phyloP scores from a whole-genome alignment of 2,113 vertebrate genomes.

The Budorcas taxicolor region DNA sequence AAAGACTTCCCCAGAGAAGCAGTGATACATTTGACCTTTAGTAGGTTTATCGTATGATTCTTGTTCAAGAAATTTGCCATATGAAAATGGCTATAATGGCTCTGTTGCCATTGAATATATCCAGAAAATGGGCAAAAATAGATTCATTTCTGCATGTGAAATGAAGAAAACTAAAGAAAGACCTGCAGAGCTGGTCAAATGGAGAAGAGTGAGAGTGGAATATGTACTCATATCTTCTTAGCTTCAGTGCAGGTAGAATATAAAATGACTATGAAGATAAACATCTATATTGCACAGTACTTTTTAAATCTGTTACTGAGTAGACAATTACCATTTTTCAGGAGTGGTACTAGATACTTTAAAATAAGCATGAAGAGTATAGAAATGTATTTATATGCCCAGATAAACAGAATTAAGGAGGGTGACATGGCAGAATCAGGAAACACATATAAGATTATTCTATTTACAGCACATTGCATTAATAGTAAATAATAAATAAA shows the following conservation, averaged over 20 bases:
- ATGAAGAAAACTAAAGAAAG: not conserved
- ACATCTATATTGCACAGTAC: not conserved
- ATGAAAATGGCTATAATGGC: not conserved
- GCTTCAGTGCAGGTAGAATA: not conserved
- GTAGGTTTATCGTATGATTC: not conserved
- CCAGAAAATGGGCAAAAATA: not conserved
- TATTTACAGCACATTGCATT: not conserved
- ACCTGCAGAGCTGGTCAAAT: not conserved
- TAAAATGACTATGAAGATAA: not conserved
- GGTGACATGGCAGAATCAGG: not conserved
- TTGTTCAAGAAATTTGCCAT: not conserved
- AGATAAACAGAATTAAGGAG: not conserved
- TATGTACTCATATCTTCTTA: not conserved
- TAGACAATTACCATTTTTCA: not conserved
- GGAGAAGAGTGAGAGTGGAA: not conserved
- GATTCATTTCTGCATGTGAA: not conserved
- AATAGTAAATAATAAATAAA: not conserved
- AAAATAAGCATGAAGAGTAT: not conserved
- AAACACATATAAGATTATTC: not conserved
- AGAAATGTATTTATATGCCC: not conserved
- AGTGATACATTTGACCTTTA: not conserved
- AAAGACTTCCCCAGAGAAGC: not conserved
- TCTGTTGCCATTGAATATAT: not conserved
- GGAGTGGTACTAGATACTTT: not conserved
- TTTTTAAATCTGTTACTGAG: not conserved